Conservation (phyloP, 2,888 invertebrate species). For the Leptopilina syphax region DNA sequence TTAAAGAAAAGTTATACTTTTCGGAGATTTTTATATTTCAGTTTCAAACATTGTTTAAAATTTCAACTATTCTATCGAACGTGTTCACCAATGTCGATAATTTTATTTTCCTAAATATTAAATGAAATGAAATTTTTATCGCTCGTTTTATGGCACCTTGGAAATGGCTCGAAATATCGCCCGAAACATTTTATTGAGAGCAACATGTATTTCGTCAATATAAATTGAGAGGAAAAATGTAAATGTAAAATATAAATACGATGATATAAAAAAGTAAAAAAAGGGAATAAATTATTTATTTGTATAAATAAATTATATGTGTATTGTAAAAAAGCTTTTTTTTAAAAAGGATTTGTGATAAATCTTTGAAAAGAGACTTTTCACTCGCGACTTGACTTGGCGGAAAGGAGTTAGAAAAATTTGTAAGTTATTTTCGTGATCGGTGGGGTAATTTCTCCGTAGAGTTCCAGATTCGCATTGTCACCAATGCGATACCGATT, state of each 20-base stretch:
- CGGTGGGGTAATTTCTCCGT: constrained; percentile 48
- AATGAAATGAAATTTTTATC: constrained; percentile 1
- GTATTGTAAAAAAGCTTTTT: too few species aligned
- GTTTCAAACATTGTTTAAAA: neutral
- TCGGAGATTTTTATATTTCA: neutral
- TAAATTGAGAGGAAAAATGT: too few species aligned
- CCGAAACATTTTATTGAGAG: neutral
- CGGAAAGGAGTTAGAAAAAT: neutral
- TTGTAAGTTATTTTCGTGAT: constrained; percentile 11
- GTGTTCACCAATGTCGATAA: neutral
- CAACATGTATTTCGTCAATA: neutral
- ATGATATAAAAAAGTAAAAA: too few species aligned
- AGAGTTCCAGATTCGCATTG: constrained; percentile 37
- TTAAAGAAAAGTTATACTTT: neutral
- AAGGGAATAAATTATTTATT: too few species aligned
- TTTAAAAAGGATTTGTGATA: too few species aligned
- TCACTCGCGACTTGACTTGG: neutral
- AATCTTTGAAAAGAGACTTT: constrained; percentile 1
- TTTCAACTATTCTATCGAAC: neutral
- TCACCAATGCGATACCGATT: constrained; percentile 51
- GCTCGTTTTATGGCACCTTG: neutral
- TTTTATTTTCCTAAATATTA: constrained; percentile 5
- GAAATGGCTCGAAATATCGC: neutral
- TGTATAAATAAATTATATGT: too few species aligned
- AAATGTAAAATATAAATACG: too few species aligned